Evolutionary conservation across 1,140 invertebrate species (phyloP), one percentile per base, ranked within the genome.

Genomic region (Cephus cinctus): DNA sequence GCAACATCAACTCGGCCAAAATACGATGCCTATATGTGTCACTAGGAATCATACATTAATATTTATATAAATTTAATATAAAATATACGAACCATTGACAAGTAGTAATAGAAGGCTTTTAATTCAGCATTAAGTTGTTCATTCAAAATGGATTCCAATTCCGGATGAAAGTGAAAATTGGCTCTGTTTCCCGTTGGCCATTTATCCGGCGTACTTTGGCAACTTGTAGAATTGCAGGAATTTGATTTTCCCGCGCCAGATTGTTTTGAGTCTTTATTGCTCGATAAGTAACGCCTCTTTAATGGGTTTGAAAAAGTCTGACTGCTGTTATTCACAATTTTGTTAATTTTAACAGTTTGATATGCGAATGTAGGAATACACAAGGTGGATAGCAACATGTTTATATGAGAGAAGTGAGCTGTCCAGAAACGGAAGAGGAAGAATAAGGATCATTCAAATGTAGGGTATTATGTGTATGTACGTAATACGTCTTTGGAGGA

Each of bases 81-180:
- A 30, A 46, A 18, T 41, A 43, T 50, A 39, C 21, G 6, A 47
- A 71, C 71, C 69, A 73, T 72, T 4, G 71, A 73, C 15, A 73
- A 44, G 50, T 73, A 72, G 31, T 63, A 55, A 63, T 73, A 71
- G 52, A 71, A 72, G 12, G 68, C 63, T 40, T 63, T 65, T 0
- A 72, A 43, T 52, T 73, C 71, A 0, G 36, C 19, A 14, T 61
- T 61, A 35, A 73, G 48, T 23, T 73, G 71, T 8, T 49, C 42
- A 32, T 73, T 73, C n/a, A 73, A 43, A 9, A 50, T 56, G 15
- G 50, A 50, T 57, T 72, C 67, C 0, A 58, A 70, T 56, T 71
- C 69, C 20, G 63, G 42, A 38, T 70, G 55, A 54, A 73, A 73
- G 47, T 64, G 57, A 31, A 58, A 70, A n/a, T 53, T 60, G 0